Percentiles rank a stretch among this genome's conserved stretches.
These are phyloP conservation scores for Lasioglossum lativentre DNA, from an alignment of 2,888 invertebrate genomes.

Conservation along the genomic window DNA sequence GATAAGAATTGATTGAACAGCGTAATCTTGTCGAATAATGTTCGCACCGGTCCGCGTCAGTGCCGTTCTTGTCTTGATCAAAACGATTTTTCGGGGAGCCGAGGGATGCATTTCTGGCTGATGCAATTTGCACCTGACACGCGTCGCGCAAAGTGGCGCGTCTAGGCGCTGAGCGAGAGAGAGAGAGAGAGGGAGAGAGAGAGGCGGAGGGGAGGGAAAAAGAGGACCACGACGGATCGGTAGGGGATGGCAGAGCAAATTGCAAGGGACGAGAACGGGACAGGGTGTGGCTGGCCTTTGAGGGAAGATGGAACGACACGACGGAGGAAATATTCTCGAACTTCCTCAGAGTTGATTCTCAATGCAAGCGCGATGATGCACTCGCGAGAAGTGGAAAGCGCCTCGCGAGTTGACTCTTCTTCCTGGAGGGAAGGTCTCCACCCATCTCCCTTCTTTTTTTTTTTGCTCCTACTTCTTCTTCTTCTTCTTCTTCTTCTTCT, in stretches of 20 bases:
- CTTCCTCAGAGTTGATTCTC: slow-evolving; percentile 31
- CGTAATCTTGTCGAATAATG: not conserved
- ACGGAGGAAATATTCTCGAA: slow-evolving; percentile 18
- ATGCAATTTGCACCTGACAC: slow-evolving; percentile 18
- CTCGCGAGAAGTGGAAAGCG: not conserved
- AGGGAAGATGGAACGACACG: slow-evolving; percentile 17
- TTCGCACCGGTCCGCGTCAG: not conserved
- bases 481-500: not conserved
- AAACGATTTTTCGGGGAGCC: slow-evolving; percentile 5
- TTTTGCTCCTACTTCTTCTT: not conserved
- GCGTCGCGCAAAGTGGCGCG: slow-evolving; percentile 13
- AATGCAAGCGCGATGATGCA: slow-evolving; percentile 29
- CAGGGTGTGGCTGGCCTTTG: slow-evolving; percentile 12
- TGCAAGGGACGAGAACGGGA: slow-evolving; percentile 9
- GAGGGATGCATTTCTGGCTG: slow-evolving; percentile 12
- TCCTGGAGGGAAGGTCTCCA: not conserved
- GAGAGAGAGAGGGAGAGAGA: not conserved
- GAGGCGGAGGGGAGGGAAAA: no score
- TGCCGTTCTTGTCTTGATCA: not conserved
- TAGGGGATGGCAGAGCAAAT: not conserved
- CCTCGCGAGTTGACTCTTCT: slow-evolving; percentile 19
- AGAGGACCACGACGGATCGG: not conserved
- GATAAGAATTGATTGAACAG: not conserved
- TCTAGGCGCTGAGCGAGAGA: not conserved
- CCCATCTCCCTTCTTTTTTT: not conserved